Base-by-base conservation (phyloP, 2,797 vertebrate genomes). In the Atherinosoma microstoma region DNA sequence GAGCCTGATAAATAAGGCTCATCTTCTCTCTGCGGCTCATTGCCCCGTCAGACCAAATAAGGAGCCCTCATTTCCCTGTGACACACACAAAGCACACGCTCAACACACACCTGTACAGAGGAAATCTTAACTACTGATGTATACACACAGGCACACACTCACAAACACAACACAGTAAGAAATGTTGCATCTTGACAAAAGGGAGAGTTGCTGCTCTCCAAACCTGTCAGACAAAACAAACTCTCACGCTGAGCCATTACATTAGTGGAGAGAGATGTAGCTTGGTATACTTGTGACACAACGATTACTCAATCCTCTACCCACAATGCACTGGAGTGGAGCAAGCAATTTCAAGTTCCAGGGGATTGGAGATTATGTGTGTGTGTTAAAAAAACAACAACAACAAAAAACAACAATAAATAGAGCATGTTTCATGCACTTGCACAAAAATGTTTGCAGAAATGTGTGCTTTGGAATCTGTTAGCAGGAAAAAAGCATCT, bases 41-140 rank as follows among this genome's bases (percentile, higher is more conserved):
- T 90, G 90, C 79, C 82, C 86, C 91, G 89, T 92, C 91, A 91
- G 87, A 75, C 84, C 82, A 89, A 88, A 92, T 90, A 87, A 85
- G 86, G 79, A 85, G 79, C 60, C 71, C 75, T 85, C 82, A 83
- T 91, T 87, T 87, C 79, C 82, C 51, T 60, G 11, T 78, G 74
- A 82, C 71, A 78, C 62, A 70, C 51, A 40, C 34, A 35, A 58
- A 59, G 68, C 71, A 73, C 49, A 71, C 66, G 58, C 65, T 34
- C 30, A 58, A 75, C 32, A 80, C 60, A 67, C 75, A 75, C 51
- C 13, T 53, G 22, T 9, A 70, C 29, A 40, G 66, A 2, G 16
- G 35, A 0, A 53, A 58, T 51, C 27, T 49, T 38, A 71, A 57
- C 71, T 20, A 32, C 74, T 58, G 32, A 78, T 61, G 68, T 38